phyloP scores from a whole-genome alignment of 2,888 invertebrate genomes.

The Octodonta nipae region DNA sequence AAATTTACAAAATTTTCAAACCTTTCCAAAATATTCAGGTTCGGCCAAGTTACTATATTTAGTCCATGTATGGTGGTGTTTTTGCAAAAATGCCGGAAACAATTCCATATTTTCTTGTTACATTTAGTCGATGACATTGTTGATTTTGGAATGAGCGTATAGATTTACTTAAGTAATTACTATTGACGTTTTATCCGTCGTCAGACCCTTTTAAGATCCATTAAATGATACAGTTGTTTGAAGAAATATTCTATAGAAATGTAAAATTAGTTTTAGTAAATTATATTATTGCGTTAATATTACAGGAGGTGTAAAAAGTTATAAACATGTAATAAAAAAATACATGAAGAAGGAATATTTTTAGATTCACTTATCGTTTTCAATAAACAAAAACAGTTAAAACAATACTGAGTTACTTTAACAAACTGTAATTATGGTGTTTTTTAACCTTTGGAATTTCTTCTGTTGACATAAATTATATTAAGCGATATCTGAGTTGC shows the following conservation, averaged over 20 bases:
- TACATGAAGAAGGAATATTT: neutral
- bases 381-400: neutral
- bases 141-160: no score
- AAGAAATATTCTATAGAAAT: no score
- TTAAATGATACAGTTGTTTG: no score
- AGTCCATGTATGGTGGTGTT: conserved; percentile 30
- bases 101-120: conserved; percentile 3
- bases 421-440: neutral
- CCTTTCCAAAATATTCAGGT: conserved; percentile 21
- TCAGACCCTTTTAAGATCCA: no score
- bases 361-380: neutral
- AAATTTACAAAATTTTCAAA: conserved; percentile 6
- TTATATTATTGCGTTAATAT: no score
- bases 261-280: no score
- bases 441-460: neutral
- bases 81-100: conserved; percentile 14
- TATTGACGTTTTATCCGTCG: no score
- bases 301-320: no score
- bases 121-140: no score
- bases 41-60: conserved; percentile 19
- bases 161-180: no score
- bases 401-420: neutral
- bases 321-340: no score
- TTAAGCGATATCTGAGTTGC: no score
- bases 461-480: neutral